These are phyloP conservation scores for Corapipo altera DNA, from an alignment of 2,113 vertebrate genomes.

Conservation along the genomic window DNA sequence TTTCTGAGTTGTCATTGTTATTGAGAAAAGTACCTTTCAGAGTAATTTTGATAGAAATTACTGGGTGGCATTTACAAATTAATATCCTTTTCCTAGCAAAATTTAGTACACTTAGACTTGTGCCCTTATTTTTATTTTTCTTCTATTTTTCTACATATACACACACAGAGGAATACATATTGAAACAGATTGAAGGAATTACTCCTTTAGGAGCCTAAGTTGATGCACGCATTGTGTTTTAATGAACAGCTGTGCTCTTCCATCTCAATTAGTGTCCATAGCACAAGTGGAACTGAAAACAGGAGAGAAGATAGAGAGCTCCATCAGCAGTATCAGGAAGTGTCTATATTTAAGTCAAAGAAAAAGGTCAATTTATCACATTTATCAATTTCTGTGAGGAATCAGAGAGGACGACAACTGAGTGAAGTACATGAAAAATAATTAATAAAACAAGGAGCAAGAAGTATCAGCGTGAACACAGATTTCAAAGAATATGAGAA, in stretches of 20 bases:
- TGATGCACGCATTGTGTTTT: background rate
- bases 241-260: constrained; percentile 41
- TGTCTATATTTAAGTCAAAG: background rate
- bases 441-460: background rate
- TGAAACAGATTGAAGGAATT: background rate
- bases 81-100: background rate
- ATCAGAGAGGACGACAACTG: background rate
- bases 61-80: background rate
- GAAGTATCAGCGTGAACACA: background rate
- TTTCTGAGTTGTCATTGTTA: background rate
- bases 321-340: background rate
- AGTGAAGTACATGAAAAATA: background rate
- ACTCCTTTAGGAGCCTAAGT: background rate
- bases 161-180: background rate
- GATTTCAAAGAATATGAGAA: background rate
- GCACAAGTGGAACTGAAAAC: background rate
- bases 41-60: background rate
- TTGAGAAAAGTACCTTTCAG: background rate
- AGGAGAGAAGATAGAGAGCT: background rate
- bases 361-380: background rate
- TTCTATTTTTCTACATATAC: no score
- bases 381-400: background rate
- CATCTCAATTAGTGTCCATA: constrained; percentile 5
- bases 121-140: background rate
- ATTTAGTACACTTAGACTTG: background rate